Conservation (phyloP, 2,888 invertebrate species). For the Eulithis prunata region DNA sequence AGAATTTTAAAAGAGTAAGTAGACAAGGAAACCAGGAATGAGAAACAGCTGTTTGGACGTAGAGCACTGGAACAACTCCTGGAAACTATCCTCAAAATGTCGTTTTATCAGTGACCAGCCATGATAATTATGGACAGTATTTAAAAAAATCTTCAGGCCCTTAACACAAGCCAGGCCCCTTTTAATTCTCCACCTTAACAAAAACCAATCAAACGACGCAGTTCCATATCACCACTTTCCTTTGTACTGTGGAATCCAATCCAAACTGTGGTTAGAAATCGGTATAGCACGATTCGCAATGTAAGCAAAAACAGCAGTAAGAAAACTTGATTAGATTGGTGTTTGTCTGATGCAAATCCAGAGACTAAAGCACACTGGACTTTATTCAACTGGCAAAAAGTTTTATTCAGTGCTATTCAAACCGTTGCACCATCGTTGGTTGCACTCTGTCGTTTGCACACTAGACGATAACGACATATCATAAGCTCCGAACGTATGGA, state of each 20-base stretch:
- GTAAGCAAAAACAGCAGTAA: constrained; percentile 17
- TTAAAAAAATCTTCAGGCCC: no score
- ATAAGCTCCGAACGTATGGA: no score
- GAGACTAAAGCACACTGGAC: constrained; percentile 7
- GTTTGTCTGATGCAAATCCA: constrained; percentile 14
- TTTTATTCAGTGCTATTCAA: background rate
- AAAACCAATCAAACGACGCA: constrained; percentile 18
- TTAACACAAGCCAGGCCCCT: background rate
- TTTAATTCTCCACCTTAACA: constrained; percentile 8
- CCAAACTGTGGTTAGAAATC: constrained; percentile 11
- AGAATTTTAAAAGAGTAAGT: no score
- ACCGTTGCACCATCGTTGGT: background rate
- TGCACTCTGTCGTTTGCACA: background rate
- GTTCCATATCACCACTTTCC: constrained; percentile 2
- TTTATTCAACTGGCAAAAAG: background rate
- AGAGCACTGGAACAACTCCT: no score
- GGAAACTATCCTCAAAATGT: no score
- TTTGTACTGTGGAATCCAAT: constrained; percentile 12
- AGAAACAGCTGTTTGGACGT: no score
- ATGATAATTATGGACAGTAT: no score
- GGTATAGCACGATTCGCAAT: constrained; percentile 3
- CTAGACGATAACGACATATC: background rate
- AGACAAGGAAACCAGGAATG: no score
- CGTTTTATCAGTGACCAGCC: no score
- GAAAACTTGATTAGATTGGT: constrained; percentile 20